Base-by-base conservation (phyloP, 2,888 invertebrate genomes). In the Orthosia gracilis region DNA sequence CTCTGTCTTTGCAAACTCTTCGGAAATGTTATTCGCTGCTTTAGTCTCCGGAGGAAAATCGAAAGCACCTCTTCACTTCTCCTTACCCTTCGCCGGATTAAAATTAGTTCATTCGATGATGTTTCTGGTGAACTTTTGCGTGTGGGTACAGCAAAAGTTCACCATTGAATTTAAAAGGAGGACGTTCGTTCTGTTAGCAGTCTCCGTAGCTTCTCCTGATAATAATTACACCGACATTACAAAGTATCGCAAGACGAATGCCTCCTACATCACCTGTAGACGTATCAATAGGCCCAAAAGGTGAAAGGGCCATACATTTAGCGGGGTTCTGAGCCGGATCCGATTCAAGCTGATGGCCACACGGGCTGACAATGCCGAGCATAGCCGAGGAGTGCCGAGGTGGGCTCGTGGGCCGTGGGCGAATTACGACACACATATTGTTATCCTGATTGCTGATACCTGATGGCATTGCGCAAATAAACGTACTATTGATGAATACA, bases 341-440 rank as follows among this genome's bases (percentile, higher is more conserved):
- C 75, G 80, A 73, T 73, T 49, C 74, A 72, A 59, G 75, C 72
- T 85, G 84, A 84, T 85, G 84, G 85, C 82, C 78, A 80, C 76
- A 64, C 64, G 59, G 66, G 40, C 76, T 78, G 82, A 86, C 84
- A 87, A 86, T 84, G 76, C 78, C 79, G 79, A 69, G 70, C 57
- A 52, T 58, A 65, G 66, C 82, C 77, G 63, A 78, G 74, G 82
- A 80, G 81, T 81, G 78, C 72, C 78, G 63, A 79, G 73, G 80
- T 80, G 80, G 76, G 77, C 72, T 72, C 59, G 86, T 86, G 87
- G 91, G 90, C 89, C 59, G 86, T 86, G 87, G 91, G 90, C 89
- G 91, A 89, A 85, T 92, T 90, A 87, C 91, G 81, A 87, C 87
- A 88, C 81, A 64, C 84, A 83, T 85, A 92, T 91, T 92, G 92